These are phyloP conservation scores for Lasius platythorax DNA, from an alignment of 2,888 invertebrate species.

Conservation along the genomic window DNA sequence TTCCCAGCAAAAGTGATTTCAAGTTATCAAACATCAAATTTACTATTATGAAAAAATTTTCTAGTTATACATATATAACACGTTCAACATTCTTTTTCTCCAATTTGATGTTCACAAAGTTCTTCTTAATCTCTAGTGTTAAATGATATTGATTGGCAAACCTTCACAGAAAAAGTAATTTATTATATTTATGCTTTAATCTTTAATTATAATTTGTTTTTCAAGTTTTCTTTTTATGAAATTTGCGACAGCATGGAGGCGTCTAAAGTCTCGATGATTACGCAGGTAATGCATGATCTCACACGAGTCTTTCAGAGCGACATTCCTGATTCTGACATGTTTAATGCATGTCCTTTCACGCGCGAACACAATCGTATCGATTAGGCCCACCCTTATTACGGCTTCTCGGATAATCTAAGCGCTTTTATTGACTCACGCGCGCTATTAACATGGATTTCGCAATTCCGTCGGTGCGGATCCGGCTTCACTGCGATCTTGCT, in stretches of 20 bases:
- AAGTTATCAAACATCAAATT: neutral
- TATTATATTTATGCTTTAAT: neutral
- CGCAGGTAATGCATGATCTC: neutral
- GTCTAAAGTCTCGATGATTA: neutral
- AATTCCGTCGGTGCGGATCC: conserved; percentile 49
- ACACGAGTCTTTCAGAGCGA: conserved; percentile 22
- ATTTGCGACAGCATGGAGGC: neutral
- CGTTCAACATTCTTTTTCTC: neutral
- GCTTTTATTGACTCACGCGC: conserved; percentile 52
- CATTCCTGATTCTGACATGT: conserved; percentile 34
- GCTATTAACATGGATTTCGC: conserved; percentile 67
- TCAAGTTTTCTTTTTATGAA: neutral
- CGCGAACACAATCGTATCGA: conserved; percentile 48
- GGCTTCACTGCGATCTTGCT: conserved; percentile 60
- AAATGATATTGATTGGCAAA: neutral
- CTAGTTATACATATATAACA: neutral
- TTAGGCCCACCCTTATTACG: conserved; percentile 46
- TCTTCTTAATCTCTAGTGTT: neutral
- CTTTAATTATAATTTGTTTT: conserved; percentile 6
- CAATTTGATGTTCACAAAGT: neutral
- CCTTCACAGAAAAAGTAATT: neutral
- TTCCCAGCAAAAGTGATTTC: neutral
- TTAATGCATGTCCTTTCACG: conserved; percentile 17
- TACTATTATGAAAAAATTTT: conserved; percentile 3
- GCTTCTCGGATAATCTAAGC: conserved; percentile 22